Evolutionary conservation across 2,888 invertebrate species (phyloP).

Genomic region (Drosophila atroscutellata): DNA sequence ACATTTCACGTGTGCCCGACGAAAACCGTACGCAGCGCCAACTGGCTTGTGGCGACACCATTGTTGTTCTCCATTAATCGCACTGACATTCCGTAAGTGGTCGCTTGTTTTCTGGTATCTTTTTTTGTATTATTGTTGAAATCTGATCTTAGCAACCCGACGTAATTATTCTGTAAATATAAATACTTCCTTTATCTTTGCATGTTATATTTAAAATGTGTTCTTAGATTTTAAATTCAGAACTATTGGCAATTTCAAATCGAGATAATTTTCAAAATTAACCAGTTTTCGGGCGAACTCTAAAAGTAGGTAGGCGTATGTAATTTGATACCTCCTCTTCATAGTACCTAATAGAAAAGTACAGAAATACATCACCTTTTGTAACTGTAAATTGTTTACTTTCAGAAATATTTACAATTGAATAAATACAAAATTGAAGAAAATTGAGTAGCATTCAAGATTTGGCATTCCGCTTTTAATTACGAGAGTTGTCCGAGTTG

Average conservation of each 20-base stretch:
- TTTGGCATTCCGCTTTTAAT: background rate
- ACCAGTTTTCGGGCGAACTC: too few relatives aligned
- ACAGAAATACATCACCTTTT: background rate
- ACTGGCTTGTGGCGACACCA: conserved; percentile 53
- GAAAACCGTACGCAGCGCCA: conserved; percentile 16
- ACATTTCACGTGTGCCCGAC: conserved; percentile 85
- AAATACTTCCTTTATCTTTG: background rate
- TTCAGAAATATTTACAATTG: background rate
- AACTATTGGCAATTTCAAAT: too few relatives aligned
- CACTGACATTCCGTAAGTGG: conserved; percentile 7
- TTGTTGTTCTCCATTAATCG: conserved; percentile 8
- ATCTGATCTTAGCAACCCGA: background rate
- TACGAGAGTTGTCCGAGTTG: background rate
- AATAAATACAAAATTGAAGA: background rate
- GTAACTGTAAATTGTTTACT: background rate
- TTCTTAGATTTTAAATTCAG: too few relatives aligned
- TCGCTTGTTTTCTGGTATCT: too few relatives aligned
- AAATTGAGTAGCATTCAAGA: background rate
- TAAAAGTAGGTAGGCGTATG: too few relatives aligned
- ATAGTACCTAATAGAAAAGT: too few relatives aligned
- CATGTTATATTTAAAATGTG: too few relatives aligned
- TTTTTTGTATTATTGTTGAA: background rate
- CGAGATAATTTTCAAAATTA: too few relatives aligned
- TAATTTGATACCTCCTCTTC: too few relatives aligned
- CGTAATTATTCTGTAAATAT: background rate